phyloP scores from a whole-genome alignment of 2,888 invertebrate species.

The Pasiphila rectangulata region DNA sequence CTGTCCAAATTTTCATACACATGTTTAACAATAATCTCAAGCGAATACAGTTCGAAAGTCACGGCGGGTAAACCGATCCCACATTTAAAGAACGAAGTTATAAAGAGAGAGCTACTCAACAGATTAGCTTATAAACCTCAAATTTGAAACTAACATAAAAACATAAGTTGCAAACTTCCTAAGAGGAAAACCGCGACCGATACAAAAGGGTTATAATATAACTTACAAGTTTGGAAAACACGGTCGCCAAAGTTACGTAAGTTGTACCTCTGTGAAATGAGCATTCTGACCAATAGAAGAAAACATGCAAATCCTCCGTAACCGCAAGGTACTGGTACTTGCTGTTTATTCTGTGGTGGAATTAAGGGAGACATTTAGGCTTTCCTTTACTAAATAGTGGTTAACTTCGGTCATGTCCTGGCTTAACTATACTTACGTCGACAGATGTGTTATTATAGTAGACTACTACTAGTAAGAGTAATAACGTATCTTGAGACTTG shows the following conservation, averaged over 20 bases:
- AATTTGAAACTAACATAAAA: conserved; percentile 29
- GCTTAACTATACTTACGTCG: conserved; percentile 21
- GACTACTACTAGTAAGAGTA: too few relatives aligned
- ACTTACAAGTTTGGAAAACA: conserved; percentile 55
- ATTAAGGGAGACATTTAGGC: conserved; percentile 44
- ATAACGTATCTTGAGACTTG: conserved; percentile 6
- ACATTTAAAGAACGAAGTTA: background rate
- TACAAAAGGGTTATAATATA: conserved; percentile 52
- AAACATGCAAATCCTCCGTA: conserved; percentile 71
- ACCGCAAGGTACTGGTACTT: conserved; percentile 57
- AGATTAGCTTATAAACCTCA: conserved; percentile 14
- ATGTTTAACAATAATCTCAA: background rate
- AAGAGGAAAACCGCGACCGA: conserved; percentile 50
- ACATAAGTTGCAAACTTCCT: conserved; percentile 31
- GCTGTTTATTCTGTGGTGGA: conserved; percentile 30
- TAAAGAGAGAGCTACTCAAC: conserved; percentile 9
- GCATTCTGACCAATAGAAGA: conserved; percentile 67
- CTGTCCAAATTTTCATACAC: background rate
- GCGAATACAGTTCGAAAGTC: too few relatives aligned
- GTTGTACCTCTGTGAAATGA: conserved; percentile 54
- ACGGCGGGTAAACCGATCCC: too few relatives aligned
- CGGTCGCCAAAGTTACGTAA: conserved; percentile 49
- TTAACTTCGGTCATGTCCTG: conserved; percentile 30
- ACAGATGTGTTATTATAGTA: conserved; percentile 9
- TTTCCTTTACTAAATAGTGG: conserved; percentile 49